Evolutionary conservation across 1,140 invertebrate genomes (phyloP), one percentile per base, ranked within the genome.

Genomic region (Episyrphus balteatus): DNA sequence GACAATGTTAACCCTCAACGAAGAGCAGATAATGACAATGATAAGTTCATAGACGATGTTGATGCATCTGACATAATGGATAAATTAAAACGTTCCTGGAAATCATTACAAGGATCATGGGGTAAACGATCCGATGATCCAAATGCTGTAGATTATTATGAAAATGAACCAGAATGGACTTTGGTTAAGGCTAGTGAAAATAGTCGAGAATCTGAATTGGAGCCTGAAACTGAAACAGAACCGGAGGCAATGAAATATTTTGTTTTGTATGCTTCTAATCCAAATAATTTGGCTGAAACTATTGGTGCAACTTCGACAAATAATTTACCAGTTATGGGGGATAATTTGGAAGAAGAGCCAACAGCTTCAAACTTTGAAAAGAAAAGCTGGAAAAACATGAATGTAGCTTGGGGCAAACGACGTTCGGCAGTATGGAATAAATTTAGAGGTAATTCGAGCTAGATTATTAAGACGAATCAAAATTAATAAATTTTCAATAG

Each of bases 331-430:
- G 33, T 42, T 40, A 38, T 56, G n/a, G 54, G 54, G 47, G 6
- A 44, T 46, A 15, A 37, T 37, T n/a, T 14, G 36, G 1, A 45
- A 58, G 14, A 14, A n/a, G 38, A 41, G 5, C 11, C 19, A 15
- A 3, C 11, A 21, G 21, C 3, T 26, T 26, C 21, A 26, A 26
- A 26, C 8, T 26, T 26, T 31, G 63, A 79, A 44, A 82, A 82
- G 58, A 71, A 78, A 30, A 73, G 73, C 38, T 82, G 80, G 80
- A 74, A 71, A 38, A 71, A 74, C 31, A 70, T 82, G 51, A 75
- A 77, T 51, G 75, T 75, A 26, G 73, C 76, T 10, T 82, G 80
- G 77, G 79, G 79, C 52, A 80, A 81, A 63, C 61, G 78, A 44
- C 74, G 62, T 36, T 59, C 78, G 38, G 72, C 71, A 38, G 73